Evolutionary conservation across 2,113 vertebrate genomes (phyloP), one percentile per base, ranked within the genome.

Genomic region (Acanthochromis polyacanthus): DNA sequence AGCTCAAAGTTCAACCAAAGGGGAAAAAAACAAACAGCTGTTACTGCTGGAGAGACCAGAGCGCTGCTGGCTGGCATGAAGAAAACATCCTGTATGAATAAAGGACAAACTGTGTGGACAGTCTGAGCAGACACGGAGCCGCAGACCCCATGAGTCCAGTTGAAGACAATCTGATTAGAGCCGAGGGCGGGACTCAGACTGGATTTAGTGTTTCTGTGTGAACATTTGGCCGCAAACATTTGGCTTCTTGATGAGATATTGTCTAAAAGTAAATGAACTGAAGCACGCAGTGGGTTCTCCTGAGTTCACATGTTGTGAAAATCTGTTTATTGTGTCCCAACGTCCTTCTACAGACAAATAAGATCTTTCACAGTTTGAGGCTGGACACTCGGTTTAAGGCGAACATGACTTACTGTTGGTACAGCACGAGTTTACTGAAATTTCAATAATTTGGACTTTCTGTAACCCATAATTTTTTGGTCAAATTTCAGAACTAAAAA

Each of bases 81-180:
- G 76, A 77, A 89, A 88, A 91, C 89, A 90, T 89, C 78, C 84
- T 87, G 88, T 40, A 59, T 15, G 48, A 83, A 78, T 65, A 81
- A 83, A 87, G 84, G 75, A 75, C 62, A 71, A 83, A 62, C 75
- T 90, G 88, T 91, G 87, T 63, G 80, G 30, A 50, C 61, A 66
- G 57, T 78, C 60, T 82, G 16, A 23, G 58, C 52, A 83, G 80
- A 62, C 69, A 80, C 25, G 23, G 51, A 85, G 82, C 74, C 25
- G 23, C 89, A 93, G 85, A 93, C 89, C 88, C 89, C 90, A 93
- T 89, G 90, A 92, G 86, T 90, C 87, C 86, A 90, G 89, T 90
- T 89, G 91, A 92, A 92, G 88, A 90, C 90, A 92, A 93, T 92
- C 89, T 86, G 89, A 93, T 95, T 94, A 95, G 30, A 43, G 61